Base-by-base conservation (phyloP, 2,797 vertebrate genomes). In the Myotis daubentonii region DNA sequence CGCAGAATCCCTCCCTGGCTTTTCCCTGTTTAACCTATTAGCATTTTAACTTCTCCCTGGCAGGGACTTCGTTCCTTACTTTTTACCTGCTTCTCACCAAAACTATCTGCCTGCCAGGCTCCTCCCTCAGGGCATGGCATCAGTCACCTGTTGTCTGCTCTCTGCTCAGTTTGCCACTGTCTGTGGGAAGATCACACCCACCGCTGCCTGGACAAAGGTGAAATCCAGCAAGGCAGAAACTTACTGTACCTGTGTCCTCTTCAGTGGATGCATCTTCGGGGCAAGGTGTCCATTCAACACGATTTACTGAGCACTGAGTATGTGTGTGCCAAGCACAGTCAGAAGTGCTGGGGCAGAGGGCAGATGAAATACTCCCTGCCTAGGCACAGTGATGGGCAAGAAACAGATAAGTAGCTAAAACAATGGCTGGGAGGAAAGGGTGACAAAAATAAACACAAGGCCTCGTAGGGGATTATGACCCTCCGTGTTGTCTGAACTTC, bases 131-230 rank as follows among this genome's bases (percentile, higher is more conserved):
- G 38, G 72, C 23, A 16, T 0, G 0, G 53, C 51, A 16, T 62
- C 13, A 5, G 25, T 22, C 83, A n/a, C 51, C 15, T 2, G 33
- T 2, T 11, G 0, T 16, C 17, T 13, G 5, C 41, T 53, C 1
- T 53, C 83, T 25, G 19, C 28, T 10, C 22, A 6, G 23, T 65
- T 53, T 65, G 13, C 41, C 51, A 36, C 4, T 83, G 25, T 10
- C 28, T 44, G 17, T 25, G 76, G 53, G 51, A 47, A 81, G 49
- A 38, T 20, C 13, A 36, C 1, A 22, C 44, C 25, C 28, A 10
- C 62, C 1, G 10, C 51, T 8, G 2, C 53, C 49, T 4, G 36
- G n/a, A 8, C 36, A 55, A 19, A 68, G 20, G 8, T 28, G 30
- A 72, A 68, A 47, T 4, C 47, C 70, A 49, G 3, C 4, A 16